phyloP scores from a whole-genome alignment of 2,888 invertebrate species.

The Cephus pulcher region DNA sequence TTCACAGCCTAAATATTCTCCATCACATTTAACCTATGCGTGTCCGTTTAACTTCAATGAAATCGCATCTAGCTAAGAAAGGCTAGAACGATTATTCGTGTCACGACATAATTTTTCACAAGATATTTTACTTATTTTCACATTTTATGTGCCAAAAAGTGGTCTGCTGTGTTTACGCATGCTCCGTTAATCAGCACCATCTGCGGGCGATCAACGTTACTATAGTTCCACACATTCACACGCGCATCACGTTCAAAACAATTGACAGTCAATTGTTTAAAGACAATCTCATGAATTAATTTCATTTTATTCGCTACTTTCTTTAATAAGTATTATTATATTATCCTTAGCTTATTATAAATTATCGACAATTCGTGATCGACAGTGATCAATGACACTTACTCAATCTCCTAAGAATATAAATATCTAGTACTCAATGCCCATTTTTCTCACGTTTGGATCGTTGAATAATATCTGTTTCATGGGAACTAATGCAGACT shows the following conservation, averaged over 20 bases:
- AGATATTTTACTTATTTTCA: constrained; percentile 15
- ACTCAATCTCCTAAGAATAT: not conserved
- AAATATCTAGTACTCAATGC: not conserved
- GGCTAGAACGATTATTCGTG: constrained; percentile 10
- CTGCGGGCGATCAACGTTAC: not conserved
- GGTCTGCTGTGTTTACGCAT: constrained; percentile 29
- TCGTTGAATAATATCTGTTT: not conserved
- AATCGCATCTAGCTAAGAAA: not conserved
- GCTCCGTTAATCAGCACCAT: constrained; percentile 16
- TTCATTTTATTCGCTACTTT: not conserved
- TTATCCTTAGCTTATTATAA: not conserved
- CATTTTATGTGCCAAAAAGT: constrained; percentile 29
- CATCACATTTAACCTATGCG: not conserved
- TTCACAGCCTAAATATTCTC: not conserved
- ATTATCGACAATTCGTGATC: not conserved
- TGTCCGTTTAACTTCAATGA: not conserved
- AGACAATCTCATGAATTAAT: not conserved
- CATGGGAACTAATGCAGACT: not conserved
- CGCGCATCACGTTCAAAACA: not conserved
- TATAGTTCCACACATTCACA: not conserved
- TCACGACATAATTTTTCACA: constrained; percentile 4
- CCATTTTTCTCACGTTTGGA: not conserved
- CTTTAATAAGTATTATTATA: not conserved
- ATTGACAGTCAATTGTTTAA: not conserved
- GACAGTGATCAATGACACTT: not conserved